These are phyloP conservation scores for Harpagus bidentatus DNA, from an alignment of 2,113 vertebrate species.

Conservation along the genomic window DNA sequence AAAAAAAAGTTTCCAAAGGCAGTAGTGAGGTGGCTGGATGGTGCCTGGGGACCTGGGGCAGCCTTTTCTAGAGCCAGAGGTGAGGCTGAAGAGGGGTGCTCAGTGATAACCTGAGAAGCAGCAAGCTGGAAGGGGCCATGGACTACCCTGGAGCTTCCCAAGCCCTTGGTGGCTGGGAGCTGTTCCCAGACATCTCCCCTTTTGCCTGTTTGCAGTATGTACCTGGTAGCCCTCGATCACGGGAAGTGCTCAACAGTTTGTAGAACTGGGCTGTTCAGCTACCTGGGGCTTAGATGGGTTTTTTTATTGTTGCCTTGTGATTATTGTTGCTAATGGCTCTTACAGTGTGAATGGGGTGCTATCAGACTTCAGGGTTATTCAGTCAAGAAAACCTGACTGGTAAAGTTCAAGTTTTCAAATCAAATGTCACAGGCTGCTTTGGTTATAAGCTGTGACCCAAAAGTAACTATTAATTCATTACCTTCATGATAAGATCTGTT, in stretches of 20 bases:
- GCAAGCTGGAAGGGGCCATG: background rate
- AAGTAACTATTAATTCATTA: background rate
- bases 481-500: background rate
- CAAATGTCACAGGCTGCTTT: background rate
- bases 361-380: background rate
- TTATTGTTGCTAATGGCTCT: background rate
- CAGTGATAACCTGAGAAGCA: background rate
- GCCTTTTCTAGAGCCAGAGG: background rate
- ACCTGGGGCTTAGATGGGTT: accelerated
- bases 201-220: accelerated
- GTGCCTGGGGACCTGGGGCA: background rate
- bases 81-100: background rate
- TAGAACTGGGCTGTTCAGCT: background rate
- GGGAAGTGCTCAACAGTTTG: background rate
- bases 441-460: background rate
- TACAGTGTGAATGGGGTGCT: too few species aligned
- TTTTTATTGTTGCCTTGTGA: background rate
- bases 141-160: background rate
- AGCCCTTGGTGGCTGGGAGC: background rate
- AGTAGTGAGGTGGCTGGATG: background rate
- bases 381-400: background rate
- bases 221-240: accelerated
- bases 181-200: background rate
- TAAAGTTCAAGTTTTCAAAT: background rate
- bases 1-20: background rate